Evolutionary conservation across 2,113 vertebrate genomes (phyloP).

Genomic region (Tretioscincus oriximinensis): DNA sequence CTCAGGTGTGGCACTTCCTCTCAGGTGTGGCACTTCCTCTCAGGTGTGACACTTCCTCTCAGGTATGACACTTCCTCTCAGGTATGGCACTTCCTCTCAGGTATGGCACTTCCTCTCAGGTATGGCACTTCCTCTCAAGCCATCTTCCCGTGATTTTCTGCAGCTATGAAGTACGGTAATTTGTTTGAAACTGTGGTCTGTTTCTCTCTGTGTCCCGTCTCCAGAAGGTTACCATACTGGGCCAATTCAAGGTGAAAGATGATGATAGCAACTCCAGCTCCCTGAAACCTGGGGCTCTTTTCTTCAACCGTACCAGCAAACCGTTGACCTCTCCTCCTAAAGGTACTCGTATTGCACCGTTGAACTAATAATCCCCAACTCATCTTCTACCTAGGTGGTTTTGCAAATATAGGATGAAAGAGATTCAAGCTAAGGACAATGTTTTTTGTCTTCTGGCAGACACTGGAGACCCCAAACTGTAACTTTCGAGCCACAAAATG

Average conservation of each 20-base stretch:
- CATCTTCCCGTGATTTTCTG: not conserved
- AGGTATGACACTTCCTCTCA: too few relatives aligned
- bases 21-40: too few relatives aligned
- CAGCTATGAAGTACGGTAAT: not conserved
- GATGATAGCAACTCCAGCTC: conserved; percentile 71
- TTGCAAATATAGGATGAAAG: too few relatives aligned
- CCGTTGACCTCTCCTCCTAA: conserved; percentile 59
- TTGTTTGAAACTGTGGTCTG: not conserved
- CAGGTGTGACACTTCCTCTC: too few relatives aligned
- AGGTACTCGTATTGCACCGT: conserved; percentile 60
- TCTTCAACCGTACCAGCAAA: conserved; percentile 79
- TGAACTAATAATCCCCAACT: not conserved
- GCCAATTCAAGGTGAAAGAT: conserved; percentile 88
- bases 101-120: too few relatives aligned
- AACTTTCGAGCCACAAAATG: too few relatives aligned
- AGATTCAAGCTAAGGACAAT: too few relatives aligned
- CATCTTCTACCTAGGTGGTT: too few relatives aligned
- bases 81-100: too few relatives aligned
- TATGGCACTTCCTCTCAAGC: not conserved
- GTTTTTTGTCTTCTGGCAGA: too few relatives aligned
- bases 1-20: too few relatives aligned
- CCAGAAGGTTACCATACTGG: conserved; percentile 87
- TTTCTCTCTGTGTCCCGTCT: conserved; percentile 26
- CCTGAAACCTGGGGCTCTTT: conserved; percentile 84
- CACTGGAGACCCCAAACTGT: too few relatives aligned